phyloP scores from a whole-genome alignment of 1,140 invertebrate species.

The Plectus sambesii region DNA sequence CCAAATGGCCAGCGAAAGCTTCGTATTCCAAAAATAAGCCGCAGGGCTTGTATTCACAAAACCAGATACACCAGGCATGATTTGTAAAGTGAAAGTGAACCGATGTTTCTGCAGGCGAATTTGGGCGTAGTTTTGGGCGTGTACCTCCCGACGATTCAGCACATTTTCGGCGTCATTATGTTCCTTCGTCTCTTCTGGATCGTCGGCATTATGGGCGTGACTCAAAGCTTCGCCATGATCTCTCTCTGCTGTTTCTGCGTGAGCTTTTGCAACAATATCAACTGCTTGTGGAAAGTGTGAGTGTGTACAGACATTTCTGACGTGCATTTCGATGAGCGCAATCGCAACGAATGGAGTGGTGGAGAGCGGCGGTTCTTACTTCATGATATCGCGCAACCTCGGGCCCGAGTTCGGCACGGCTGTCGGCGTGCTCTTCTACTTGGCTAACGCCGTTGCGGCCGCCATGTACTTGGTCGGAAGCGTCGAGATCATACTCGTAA shows the following conservation, averaged over 20 bases:
- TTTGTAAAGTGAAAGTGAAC: constrained; percentile 6
- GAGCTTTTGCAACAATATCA: constrained; percentile 10
- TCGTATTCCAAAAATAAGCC: constrained; percentile 15
- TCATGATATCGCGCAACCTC: constrained; percentile 95
- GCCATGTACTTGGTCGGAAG: constrained; percentile 91
- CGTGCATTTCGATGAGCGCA: constrained; percentile 95
- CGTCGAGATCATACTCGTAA: constrained; percentile 88
- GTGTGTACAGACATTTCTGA: constrained; percentile 71
- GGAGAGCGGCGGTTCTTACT: constrained; percentile 77
- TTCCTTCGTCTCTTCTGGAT: constrained; percentile 45
- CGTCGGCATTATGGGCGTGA: constrained; percentile 33
- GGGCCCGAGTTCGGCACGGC: constrained; percentile 97
- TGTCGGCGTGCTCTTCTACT: constrained; percentile 95
- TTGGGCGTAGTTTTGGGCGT: constrained; percentile 94
- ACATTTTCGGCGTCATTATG: constrained; percentile 91
- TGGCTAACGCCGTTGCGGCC: constrained; percentile 89
- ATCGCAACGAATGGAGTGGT: constrained; percentile 99
- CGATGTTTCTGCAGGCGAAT: constrained; percentile 31
- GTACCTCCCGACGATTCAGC: constrained; percentile 95
- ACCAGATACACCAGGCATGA: constrained; percentile 7
- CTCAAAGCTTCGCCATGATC: constrained; percentile 31
- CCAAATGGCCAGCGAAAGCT: too few relatives aligned
- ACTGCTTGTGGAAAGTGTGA: constrained; percentile 1
- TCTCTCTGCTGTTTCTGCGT: constrained; percentile 41
- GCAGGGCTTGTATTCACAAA: constrained; percentile 11